phyloP scores from a whole-genome alignment of 2,797 vertebrate genomes.

The Melopsittacus undulatus region DNA sequence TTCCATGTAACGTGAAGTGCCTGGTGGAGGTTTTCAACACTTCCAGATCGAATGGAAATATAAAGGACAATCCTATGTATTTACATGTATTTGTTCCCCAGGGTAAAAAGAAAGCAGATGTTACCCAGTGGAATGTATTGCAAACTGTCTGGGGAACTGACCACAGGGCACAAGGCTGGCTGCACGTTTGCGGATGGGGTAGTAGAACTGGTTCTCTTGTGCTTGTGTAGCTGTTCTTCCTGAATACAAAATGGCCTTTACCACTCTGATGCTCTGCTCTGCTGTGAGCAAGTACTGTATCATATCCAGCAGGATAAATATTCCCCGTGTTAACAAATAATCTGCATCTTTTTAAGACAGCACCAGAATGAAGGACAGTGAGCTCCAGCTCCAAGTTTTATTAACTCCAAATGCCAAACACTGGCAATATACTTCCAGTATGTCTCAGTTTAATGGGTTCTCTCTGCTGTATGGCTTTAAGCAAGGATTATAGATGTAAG shows the following conservation, averaged over 20 bases:
- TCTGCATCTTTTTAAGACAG: not conserved
- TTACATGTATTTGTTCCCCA: not conserved
- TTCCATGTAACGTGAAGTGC: constrained; percentile 52
- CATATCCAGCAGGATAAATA: not conserved
- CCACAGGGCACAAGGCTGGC: not conserved
- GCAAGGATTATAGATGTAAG: not conserved
- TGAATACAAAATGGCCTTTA: not conserved
- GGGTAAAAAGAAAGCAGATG: constrained; percentile 29
- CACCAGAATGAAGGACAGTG: not conserved
- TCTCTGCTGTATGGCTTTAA: not conserved
- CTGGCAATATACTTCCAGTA: not conserved
- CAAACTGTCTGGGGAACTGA: not conserved
- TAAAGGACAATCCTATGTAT: not conserved
- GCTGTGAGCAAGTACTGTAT: not conserved
- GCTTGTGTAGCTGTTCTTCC: not conserved
- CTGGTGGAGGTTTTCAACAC: constrained; percentile 49
- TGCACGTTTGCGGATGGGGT: accelerated
- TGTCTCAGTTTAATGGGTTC: not conserved
- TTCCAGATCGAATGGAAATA: constrained; percentile 46
- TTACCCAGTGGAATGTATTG: not conserved
- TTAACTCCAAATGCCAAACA: not conserved
- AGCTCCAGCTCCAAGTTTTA: not conserved
- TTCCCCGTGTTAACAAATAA: not conserved
- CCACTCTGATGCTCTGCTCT: not conserved
- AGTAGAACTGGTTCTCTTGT: not conserved